These are phyloP conservation scores for Dasypolia templi DNA, from an alignment of 2,888 invertebrate species.

Conservation along the genomic window DNA sequence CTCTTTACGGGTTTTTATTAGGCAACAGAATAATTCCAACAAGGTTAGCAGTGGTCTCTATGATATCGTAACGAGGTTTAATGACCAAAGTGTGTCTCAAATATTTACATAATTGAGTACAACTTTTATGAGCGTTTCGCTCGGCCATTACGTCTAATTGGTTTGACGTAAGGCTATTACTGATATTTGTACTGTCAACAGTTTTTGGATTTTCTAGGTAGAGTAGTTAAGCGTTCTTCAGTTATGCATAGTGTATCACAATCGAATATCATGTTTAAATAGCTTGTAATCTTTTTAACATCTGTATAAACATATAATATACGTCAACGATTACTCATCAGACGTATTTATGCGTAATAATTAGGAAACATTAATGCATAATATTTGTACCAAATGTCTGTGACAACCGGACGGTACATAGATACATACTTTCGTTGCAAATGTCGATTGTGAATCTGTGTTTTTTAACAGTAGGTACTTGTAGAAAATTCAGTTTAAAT, in stretches of 20 bases:
- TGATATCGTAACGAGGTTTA: conserved; percentile 37
- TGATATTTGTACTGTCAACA: conserved; percentile 33
- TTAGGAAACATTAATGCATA: conserved; percentile 68
- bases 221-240: conserved; percentile 25
- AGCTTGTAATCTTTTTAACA: conserved; percentile 78
- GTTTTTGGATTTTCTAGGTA: conserved; percentile 35
- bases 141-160: conserved; percentile 44
- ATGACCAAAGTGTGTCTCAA: conserved; percentile 40
- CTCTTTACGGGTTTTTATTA: neutral
- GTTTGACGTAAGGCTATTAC: conserved; percentile 35
- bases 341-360: conserved; percentile 67
- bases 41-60: conserved; percentile 13
- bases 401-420: conserved; percentile 30
- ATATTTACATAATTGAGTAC: conserved; percentile 53
- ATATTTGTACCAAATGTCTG: conserved; percentile 24
- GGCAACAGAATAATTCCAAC: conserved; percentile 24
- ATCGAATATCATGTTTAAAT: conserved; percentile 74
- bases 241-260: conserved; percentile 56
- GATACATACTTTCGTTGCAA: conserved; percentile 18
- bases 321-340: conserved; percentile 85
- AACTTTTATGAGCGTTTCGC: conserved; percentile 47
- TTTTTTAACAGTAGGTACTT: neutral
- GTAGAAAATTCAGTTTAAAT: conserved; percentile 5
- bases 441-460: neutral
- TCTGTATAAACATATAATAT: conserved; percentile 80